Base-by-base conservation (phyloP, 2,113 vertebrate genomes). In the Lanius ludovicianus region DNA sequence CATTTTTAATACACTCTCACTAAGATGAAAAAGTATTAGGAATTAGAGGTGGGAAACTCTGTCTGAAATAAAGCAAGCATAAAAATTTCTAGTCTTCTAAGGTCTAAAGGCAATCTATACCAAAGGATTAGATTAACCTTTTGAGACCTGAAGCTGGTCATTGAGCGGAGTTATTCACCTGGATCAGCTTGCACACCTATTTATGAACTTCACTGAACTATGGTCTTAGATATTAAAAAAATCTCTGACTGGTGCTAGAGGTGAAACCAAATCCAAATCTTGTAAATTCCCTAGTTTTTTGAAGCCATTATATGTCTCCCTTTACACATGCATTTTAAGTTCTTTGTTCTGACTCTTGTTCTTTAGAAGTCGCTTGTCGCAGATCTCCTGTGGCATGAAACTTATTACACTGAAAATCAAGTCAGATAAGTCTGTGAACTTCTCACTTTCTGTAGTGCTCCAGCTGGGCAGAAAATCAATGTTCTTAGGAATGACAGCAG, bases 381-480 rank as follows among this genome's bases (percentile, higher is more conserved):
- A 69, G 30, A 25, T 87, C 52, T 94, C 90, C 59, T 30, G 63
- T 92, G 93, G 23, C 71, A 93, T 7, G 20, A 49, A 94, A 57
- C 56, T 84, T 59, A 94, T 94, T 85, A 59, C 37, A 59, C 17
- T 30, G 77, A 95, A 91, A 94, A 93, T 87, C 67, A 85, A 80
- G 80, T 95, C 69, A 86, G 59, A 59, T 68, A 93, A 85, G 25
- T 44, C 93, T 87, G 67, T 46, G 90, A 80, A 90, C n/a, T 67
- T 95, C 73, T 77, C 70, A 67, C 55, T 95, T 91, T 84, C 67
- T 84, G 15, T 60, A 33, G 75, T 75, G 67, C 37, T 94, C 68
- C 59, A 83, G 74, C 83, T 70, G 74, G 74, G 76, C 80, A 96
- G 91, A 96, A 96, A 94, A 95, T 92, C 96, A 77, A 85, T 90